phyloP scores from a whole-genome alignment of 2,888 invertebrate genomes.

The Pyralis farinalis region DNA sequence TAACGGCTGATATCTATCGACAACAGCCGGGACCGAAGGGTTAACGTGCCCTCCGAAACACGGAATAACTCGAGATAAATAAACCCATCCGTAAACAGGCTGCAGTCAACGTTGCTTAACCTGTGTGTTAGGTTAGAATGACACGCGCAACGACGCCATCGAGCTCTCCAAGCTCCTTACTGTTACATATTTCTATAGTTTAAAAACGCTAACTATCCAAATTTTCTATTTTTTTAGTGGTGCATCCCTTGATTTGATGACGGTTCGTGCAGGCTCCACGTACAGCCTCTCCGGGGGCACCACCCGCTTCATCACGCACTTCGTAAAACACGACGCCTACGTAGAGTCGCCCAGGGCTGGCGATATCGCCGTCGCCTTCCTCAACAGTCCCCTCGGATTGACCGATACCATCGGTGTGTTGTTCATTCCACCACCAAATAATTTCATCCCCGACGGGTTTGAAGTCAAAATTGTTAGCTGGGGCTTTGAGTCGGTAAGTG shows the following conservation, averaged over 20 bases:
- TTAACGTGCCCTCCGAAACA: too few relatives aligned
- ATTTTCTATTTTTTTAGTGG: constrained; percentile 21
- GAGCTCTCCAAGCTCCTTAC: too few relatives aligned
- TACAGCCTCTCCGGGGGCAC: constrained; percentile 29
- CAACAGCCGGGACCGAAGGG: too few relatives aligned
- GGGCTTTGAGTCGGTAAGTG: constrained; percentile 35
- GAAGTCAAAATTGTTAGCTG: constrained; percentile 31
- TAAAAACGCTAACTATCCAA: too few relatives aligned
- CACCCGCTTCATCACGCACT: constrained; percentile 12
- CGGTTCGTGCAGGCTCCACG: constrained; percentile 32
- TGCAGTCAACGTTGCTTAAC: too few relatives aligned
- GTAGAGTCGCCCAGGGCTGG: constrained; percentile 21
- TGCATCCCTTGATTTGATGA: constrained; percentile 23
- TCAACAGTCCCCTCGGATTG: constrained; percentile 21
- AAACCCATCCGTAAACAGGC: too few relatives aligned
- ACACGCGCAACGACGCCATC: too few relatives aligned
- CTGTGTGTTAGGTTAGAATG: too few relatives aligned
- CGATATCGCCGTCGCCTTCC: constrained; percentile 28
- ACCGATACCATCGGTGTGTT: constrained; percentile 21
- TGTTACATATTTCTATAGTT: too few relatives aligned
- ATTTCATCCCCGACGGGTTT: constrained; percentile 24
- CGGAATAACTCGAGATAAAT: too few relatives aligned
- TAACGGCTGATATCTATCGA: too few relatives aligned
- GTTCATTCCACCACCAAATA: constrained; percentile 27
- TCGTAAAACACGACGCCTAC: constrained; percentile 29